phyloP scores from a whole-genome alignment of 2,888 invertebrate genomes.

The Lissocephala sabroskyi region DNA sequence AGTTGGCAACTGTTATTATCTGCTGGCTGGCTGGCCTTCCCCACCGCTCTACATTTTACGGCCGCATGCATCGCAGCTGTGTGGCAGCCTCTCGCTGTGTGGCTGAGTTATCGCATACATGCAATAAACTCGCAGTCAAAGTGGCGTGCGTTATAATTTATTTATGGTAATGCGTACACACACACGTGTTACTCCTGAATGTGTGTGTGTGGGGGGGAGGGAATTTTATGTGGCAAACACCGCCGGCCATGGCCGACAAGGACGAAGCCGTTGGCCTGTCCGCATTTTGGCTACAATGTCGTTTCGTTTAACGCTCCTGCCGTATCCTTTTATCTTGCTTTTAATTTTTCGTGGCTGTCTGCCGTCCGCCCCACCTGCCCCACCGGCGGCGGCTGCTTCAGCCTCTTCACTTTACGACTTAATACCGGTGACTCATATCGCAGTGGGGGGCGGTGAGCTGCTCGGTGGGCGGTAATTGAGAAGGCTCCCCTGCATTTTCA shows the following conservation, averaged over 20 bases:
- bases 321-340: conserved; percentile 55
- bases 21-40: conserved; percentile 39
- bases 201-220: conserved; percentile 23
- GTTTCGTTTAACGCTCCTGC: conserved; percentile 42
- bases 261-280: neutral
- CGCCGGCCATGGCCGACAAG: conserved; percentile 4
- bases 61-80: conserved; percentile 5
- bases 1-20: conserved; percentile 56
- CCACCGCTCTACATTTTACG: conserved; percentile 26
- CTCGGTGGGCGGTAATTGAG: too few relatives aligned
- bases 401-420: too few relatives aligned
- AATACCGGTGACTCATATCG: too few relatives aligned
- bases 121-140: conserved; percentile 57
- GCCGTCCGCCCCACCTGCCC: too few relatives aligned
- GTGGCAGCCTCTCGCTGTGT: conserved; percentile 17
- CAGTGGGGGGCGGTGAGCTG: too few relatives aligned
- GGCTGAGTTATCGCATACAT: conserved; percentile 52
- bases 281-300: conserved; percentile 34
- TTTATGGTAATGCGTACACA: conserved; percentile 56
- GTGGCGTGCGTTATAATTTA: conserved; percentile 59
- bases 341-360: conserved; percentile 55
- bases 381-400: too few relatives aligned
- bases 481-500: too few relatives aligned
- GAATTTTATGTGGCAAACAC: conserved; percentile 44
- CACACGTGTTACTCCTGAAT: neutral